phyloP scores from a whole-genome alignment of 2,113 vertebrate species.

The Vicugna pacos region DNA sequence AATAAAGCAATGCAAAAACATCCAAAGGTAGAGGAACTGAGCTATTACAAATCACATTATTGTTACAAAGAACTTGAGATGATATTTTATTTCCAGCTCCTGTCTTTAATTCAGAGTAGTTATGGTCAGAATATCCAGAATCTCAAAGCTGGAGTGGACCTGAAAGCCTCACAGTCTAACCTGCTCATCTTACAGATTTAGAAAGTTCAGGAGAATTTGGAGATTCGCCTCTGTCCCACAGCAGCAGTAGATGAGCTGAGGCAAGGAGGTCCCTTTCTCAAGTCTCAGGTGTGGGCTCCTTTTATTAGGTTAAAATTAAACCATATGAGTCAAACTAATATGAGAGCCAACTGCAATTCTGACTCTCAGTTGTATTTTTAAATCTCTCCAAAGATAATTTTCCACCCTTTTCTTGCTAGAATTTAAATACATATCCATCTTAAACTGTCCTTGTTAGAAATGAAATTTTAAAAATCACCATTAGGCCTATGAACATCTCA shows the following conservation, averaged over 20 bases:
- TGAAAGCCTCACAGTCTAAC: not conserved
- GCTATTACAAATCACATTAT: not conserved
- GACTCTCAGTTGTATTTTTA: not conserved
- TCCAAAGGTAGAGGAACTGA: not conserved
- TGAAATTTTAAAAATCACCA: not conserved
- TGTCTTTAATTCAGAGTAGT: not conserved
- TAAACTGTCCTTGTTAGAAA: not conserved
- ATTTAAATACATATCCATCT: constrained; percentile 17
- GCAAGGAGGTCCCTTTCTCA: not conserved
- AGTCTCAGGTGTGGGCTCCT: not conserved
- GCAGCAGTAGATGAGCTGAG: not conserved
- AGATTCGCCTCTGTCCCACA: not conserved
- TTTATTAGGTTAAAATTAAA: constrained; percentile 8
- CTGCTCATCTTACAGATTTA: not conserved
- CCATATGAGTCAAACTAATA: not conserved
- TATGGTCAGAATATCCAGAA: not conserved
- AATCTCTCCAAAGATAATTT: not conserved
- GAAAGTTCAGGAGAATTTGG: not conserved
- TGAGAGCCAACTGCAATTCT: not conserved
- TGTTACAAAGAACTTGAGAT: not conserved
- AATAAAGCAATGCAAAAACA: not conserved
- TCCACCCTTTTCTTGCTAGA: not conserved
- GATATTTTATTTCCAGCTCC: not conserved
- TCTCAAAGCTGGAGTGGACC: not conserved
- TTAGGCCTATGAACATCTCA: not conserved